These are phyloP conservation scores for Epirrhoe alternata DNA, from an alignment of 2,888 invertebrate genomes.

Conservation along the genomic window DNA sequence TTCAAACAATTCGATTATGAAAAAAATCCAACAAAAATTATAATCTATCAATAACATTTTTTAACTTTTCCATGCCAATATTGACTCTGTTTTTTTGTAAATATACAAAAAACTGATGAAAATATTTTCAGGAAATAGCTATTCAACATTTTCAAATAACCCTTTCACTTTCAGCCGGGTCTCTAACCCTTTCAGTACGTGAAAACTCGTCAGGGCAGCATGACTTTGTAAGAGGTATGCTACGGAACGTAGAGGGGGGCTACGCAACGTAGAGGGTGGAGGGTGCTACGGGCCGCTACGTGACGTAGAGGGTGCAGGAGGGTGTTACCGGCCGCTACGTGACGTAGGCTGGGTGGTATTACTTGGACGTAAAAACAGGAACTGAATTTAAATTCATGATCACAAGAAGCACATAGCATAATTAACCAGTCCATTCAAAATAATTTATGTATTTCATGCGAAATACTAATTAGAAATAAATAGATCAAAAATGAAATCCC, in stretches of 20 bases:
- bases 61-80: too few species aligned
- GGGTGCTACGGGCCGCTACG: slow-evolving; percentile 20
- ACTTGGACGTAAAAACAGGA: slow-evolving; percentile 6
- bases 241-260: slow-evolving; percentile 35
- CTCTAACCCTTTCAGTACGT: slow-evolving; percentile 80
- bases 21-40: not conserved
- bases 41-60: too few species aligned
- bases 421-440: too few species aligned
- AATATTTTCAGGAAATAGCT: slow-evolving; percentile 8
- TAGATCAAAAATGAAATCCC: not conserved
- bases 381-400: not conserved
- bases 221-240: slow-evolving; percentile 49
- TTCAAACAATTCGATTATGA: not conserved
- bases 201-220: slow-evolving; percentile 70
- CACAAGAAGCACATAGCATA: too few species aligned
- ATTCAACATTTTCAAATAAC: slow-evolving; percentile 30
- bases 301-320: slow-evolving; percentile 27
- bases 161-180: slow-evolving; percentile 55
- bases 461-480: not conserved
- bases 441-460: too few species aligned
- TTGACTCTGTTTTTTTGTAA: too few species aligned
- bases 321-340: slow-evolving; percentile 21
- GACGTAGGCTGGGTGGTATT: slow-evolving; percentile 32
- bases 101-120: too few species aligned
- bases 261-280: slow-evolving; percentile 31